Evolutionary conservation across 2,113 vertebrate species (phyloP).

Genomic region (Symphodus melops): DNA sequence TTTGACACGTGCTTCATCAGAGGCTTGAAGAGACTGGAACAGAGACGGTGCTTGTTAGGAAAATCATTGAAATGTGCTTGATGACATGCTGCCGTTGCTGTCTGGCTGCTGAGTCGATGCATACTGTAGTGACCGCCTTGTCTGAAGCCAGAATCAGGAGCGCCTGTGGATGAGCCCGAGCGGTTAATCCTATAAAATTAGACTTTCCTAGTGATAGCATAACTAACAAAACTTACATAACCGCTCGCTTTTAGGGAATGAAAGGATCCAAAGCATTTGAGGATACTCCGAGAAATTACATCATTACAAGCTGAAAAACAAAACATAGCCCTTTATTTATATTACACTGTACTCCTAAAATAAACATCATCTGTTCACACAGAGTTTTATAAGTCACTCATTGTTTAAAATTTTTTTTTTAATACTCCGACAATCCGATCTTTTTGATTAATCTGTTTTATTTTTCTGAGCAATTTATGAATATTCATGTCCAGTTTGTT

Average conservation of each 20-base stretch:
- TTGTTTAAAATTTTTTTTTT: too few relatives aligned
- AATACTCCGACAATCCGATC: too few relatives aligned
- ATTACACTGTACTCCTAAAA: neutral
- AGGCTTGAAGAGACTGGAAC: neutral
- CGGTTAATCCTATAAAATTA: neutral
- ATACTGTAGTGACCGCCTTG: neutral
- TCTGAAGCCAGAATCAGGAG: neutral
- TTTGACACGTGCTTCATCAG: neutral
- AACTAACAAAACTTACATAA: conserved; percentile 1
- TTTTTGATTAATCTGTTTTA: too few relatives aligned
- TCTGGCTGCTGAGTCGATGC: neutral
- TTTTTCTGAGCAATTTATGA: too few relatives aligned
- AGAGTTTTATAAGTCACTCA: too few relatives aligned
- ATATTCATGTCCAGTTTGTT: too few relatives aligned
- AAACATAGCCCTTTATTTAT: too few relatives aligned
- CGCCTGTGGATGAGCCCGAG: neutral
- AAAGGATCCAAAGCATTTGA: neutral
- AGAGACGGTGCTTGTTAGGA: neutral
- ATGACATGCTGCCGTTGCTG: neutral
- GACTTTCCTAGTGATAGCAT: neutral
- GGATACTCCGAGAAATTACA: neutral
- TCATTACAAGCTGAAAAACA: neutral
- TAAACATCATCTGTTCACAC: neutral
- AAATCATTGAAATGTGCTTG: neutral
- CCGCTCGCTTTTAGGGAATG: neutral